Percentiles rank a stretch among this genome's conserved stretches.
phyloP scores from a whole-genome alignment of 2,888 invertebrate genomes.

The Thyatira batis region DNA sequence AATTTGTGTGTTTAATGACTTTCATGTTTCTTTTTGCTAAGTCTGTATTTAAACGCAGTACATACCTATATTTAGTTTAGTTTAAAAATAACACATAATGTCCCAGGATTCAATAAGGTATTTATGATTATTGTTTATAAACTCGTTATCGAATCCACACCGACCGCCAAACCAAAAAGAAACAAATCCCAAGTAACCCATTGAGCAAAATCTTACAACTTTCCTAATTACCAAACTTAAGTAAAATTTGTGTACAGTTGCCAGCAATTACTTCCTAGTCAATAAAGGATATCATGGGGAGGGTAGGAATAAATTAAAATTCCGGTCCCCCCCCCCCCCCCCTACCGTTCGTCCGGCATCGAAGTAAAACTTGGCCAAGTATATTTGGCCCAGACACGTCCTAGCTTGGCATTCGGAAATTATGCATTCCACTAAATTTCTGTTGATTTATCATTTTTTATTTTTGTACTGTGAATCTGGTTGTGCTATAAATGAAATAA shows the following conservation, averaged over 20 bases:
- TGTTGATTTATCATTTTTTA: not conserved
- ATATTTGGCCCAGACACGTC: not conserved
- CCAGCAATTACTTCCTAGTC: constrained; percentile 28
- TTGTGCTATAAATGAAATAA: no score
- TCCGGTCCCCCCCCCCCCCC: constrained; percentile 8
- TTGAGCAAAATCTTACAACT: constrained; percentile 18
- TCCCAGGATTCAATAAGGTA: no score
- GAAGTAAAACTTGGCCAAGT: not conserved
- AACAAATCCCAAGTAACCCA: constrained; percentile 4
- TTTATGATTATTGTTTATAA: no score
- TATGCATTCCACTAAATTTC: not conserved
- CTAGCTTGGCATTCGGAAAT: not conserved
- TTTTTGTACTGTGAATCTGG: no score
- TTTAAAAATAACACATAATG: no score
- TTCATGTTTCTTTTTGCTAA: no score
- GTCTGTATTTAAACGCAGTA: no score
- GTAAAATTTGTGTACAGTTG: constrained; percentile 36
- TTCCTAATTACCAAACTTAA: constrained; percentile 40
- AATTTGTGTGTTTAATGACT: no score
- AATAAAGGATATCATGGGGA: constrained; percentile 17
- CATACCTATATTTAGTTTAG: no score
- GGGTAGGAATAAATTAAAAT: constrained; percentile 42
- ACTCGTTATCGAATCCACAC: no score
- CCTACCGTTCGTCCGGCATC: constrained; percentile 3
- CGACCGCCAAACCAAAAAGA: not conserved